Evolutionary conservation across 2,888 invertebrate genomes (phyloP), one percentile per base, ranked within the genome.

Genomic region (Tenthredo distinguenda): DNA sequence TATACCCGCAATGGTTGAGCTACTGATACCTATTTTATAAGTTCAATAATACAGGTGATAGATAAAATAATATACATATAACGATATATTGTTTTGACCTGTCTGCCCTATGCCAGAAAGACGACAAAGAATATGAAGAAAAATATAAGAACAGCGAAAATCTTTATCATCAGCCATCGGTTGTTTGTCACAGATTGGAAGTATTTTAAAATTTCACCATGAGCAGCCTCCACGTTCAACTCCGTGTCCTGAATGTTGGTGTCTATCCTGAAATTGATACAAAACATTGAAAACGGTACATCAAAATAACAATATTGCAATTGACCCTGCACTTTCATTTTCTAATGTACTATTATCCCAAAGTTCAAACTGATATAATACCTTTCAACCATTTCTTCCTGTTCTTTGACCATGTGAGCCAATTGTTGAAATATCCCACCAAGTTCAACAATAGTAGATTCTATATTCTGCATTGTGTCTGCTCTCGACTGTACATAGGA

Each of bases 81-180:
- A 81, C n/a, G 40, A 62, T 81, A 81, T 40, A 81, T 40, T 40
- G 62, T 47, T 47, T 21, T n/a, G 65, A 40, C 47, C 62, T 26
- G 18, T 50, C 7, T 84, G 43, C 71, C 87, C 95, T 96, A 97
- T 91, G 99, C 98, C 95, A 99, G 95, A 94, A 99, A 99, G 89
- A 99, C 97, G 93, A 99, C 97, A 95, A 99, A 99, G 94, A 99
- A 98, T 94, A 99, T 97, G 94, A 99, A 99, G 95, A 99, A 99
- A 93, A 99, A 97, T 95, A 99, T 99, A 85, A 99, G 95, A 87
- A 99, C 98, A 84, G 97, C 99, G 94, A 99, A 99, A 89, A 99
- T 97, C 95, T 99, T 99, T 90, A 99, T 97, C 99, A 99, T 99
- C 50, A 99, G 95, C 97, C 99, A 99, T 90, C 99, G 96, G 94